phyloP scores from a whole-genome alignment of 2,888 invertebrate species.

The Zelleria hepariella region DNA sequence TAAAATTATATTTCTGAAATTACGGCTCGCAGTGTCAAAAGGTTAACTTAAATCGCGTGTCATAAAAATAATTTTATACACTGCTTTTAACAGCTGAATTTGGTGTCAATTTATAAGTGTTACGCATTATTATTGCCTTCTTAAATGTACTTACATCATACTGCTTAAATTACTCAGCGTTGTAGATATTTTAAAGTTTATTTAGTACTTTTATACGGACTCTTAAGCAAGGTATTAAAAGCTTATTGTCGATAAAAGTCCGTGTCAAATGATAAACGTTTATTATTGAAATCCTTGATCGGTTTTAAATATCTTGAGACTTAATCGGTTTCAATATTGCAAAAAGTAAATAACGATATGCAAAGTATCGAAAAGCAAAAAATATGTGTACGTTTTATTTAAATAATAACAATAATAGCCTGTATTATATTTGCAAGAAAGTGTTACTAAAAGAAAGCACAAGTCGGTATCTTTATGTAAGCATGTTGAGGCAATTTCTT shows the following conservation, averaged over 20 bases:
- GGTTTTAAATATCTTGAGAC: not conserved
- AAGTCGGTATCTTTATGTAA: too few relatives aligned
- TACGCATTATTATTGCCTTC: not conserved
- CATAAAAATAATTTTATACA: not conserved
- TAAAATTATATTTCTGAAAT: not conserved
- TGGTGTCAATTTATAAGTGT: not conserved
- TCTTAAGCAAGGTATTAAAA: not conserved
- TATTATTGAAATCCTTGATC: not conserved
- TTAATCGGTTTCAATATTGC: not conserved
- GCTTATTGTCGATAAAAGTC: conserved; percentile 1
- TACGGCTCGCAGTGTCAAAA: not conserved
- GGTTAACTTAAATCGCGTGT: not conserved
- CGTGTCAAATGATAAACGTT: not conserved
- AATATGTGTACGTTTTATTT: too few relatives aligned
- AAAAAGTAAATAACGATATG: not conserved
- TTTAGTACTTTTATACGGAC: not conserved
- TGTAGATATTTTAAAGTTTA: conserved; percentile 25
- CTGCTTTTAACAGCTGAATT: not conserved
- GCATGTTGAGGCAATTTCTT: too few relatives aligned
- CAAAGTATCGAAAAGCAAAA: not conserved
- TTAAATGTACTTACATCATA: not conserved
- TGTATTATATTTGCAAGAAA: too few relatives aligned
- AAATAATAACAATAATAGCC: too few relatives aligned
- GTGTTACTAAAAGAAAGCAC: too few relatives aligned
- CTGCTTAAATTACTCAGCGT: not conserved